Base-by-base conservation (phyloP, 2,113 vertebrate species). In the Aptenodytes forsteri region DNA sequence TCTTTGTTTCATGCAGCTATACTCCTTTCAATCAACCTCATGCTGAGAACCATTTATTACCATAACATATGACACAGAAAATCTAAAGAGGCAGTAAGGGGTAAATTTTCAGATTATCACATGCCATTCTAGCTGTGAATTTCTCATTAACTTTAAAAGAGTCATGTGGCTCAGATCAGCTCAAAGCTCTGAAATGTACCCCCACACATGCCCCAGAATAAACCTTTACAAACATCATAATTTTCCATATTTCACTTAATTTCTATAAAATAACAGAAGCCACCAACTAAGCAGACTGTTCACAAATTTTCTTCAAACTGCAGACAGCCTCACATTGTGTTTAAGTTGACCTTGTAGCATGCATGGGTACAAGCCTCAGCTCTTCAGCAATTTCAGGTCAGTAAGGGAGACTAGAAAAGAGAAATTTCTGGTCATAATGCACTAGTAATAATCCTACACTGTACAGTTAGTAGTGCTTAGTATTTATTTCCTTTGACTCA, bases 31-130 rank as follows among this genome's bases (percentile, higher is more conserved):
- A 97, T 97, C 97, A 97, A 50, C 93, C 89, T 94, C 97, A 87
- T 83, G 66, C 75, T 80, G 91, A 95, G 87, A 95, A 90, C 75
- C 84, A 77, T 95, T 94, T 94, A 97, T 96, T 95, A 91, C 58
- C 66, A 62, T 96, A 91, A 93, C 82, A 90, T 83, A 83, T 62
- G 91, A 96, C 94, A 97, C 62, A 85, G 78, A 89, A 94, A 87
- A 96, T 77, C 87, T 94, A 73, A 89, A 87, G 87, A 83, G 95
- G 44, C 78, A 91, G 54, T 93, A 89, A 96, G 93, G 83, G 94
- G 87, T 76, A 96, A 96, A 96, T 96, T 95, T 97, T 94, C 84
- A 96, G 89, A 93, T 97, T 94, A 96, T 96, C 89, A 73, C 77
- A 90, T 83, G 66, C n/a, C 78, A 95, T 85, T 91, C 84, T 96